phyloP scores from a whole-genome alignment of 2,113 vertebrate species.

The Notechis scutatus region DNA sequence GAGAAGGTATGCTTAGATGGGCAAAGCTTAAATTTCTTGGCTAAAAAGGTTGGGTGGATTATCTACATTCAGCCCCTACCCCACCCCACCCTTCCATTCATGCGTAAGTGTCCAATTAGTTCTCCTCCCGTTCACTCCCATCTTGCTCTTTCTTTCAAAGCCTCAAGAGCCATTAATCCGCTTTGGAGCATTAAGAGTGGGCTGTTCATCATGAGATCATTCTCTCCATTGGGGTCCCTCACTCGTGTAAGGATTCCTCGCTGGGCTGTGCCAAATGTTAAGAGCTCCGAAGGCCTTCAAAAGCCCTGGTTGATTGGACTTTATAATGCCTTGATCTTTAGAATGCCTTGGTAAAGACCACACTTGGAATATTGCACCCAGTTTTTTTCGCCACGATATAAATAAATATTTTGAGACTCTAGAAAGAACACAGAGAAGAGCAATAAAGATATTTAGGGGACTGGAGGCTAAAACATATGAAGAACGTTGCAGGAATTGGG shows the following conservation, averaged over 20 bases:
- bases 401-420: too few species aligned
- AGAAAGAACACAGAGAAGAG: too few species aligned
- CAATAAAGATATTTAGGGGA: too few species aligned
- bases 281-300: slow-evolving; percentile 43
- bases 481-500: too few species aligned
- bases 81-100: not conserved
- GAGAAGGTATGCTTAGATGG: not conserved
- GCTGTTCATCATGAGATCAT: slow-evolving; percentile 11
- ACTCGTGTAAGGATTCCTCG: slow-evolving; percentile 41
- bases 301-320: slow-evolving; percentile 46
- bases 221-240: slow-evolving; percentile 3
- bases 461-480: too few species aligned
- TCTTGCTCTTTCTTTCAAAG: slow-evolving; percentile 57
- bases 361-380: too few species aligned
- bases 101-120: slow-evolving; percentile 55
- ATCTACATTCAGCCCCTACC: accelerated
- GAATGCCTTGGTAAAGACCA: not conserved
- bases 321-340: not conserved
- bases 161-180: slow-evolving; percentile 41
- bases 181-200: slow-evolving; percentile 46
- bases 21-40: not conserved
- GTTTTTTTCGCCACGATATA: too few species aligned
- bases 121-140: slow-evolving; percentile 9
- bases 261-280: slow-evolving; percentile 42
- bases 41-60: not conserved